phyloP scores from a whole-genome alignment of 2,113 vertebrate species.

The Cochlearius cochlearius region DNA sequence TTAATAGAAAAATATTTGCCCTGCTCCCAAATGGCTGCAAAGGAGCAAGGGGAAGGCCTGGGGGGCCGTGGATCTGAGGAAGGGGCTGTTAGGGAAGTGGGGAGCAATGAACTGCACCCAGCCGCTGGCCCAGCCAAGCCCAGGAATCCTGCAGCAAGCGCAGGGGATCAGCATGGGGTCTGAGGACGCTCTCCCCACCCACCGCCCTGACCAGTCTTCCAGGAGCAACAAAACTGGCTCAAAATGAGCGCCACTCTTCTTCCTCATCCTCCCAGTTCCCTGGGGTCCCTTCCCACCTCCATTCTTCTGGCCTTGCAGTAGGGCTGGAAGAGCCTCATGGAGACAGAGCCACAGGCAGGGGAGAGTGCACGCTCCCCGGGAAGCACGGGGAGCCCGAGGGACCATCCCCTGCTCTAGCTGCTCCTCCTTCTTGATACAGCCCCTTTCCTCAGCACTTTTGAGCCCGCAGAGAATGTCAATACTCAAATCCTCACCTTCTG shows the following conservation, averaged over 20 bases:
- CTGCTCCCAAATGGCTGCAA: not conserved
- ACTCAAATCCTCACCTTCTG: not conserved
- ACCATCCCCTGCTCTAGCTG: not conserved
- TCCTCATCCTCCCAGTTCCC: not conserved
- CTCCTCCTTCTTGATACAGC: not conserved
- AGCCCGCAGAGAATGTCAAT: rapidly evolving
- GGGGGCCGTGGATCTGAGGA: not conserved
- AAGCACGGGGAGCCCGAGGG: not conserved
- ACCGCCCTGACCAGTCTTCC: not conserved
- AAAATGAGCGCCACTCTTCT: not conserved
- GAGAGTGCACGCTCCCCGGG: not conserved
- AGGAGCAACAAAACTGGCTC: not conserved
- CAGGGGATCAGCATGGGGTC: rapidly evolving
- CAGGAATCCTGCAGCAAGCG: not conserved
- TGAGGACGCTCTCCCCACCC: not conserved
- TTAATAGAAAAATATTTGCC: not conserved
- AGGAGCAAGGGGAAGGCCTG: not conserved
- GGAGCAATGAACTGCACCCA: not conserved
- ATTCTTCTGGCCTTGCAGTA: not conserved
- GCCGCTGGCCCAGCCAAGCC: not conserved
- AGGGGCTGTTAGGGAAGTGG: not conserved
- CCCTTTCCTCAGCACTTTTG: not conserved
- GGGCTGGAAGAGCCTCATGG: not conserved
- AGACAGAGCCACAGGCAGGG: not conserved
- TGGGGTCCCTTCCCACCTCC: not conserved